Conservation (phyloP, 2,888 invertebrate genomes). For the Dasypolia templi region DNA sequence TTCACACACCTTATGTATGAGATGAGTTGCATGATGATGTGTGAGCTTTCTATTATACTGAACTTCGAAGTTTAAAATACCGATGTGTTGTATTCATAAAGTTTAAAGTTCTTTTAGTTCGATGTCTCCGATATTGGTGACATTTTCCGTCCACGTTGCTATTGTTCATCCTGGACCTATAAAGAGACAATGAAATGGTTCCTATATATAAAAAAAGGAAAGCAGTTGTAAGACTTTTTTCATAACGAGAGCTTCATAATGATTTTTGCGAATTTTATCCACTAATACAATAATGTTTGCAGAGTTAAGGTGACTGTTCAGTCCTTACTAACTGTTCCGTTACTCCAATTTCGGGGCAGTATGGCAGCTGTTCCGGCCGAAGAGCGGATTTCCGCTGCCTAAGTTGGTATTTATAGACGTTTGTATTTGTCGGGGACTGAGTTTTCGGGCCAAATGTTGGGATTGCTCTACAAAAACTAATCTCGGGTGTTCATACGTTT, state of each 20-base stretch:
- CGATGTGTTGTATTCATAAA: too few species aligned
- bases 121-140: not conserved
- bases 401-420: slow-evolving; percentile 58
- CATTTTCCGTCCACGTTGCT: not conserved
- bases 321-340: slow-evolving; percentile 33
- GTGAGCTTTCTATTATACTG: too few species aligned
- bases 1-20: too few species aligned
- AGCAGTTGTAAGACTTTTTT: not conserved
- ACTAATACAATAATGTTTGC: slow-evolving; percentile 17
- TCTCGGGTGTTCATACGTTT: slow-evolving; percentile 28
- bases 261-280: not conserved
- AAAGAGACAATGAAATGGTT: not conserved
- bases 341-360: slow-evolving; percentile 42
- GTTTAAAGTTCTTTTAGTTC: not conserved
- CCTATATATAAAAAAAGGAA: not conserved
- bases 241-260: not conserved
- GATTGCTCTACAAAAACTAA: slow-evolving; percentile 42
- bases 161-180: not conserved
- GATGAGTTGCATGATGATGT: not conserved
- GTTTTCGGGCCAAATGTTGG: slow-evolving; percentile 43
- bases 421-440: slow-evolving; percentile 51
- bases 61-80: too few species aligned
- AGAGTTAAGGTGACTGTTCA: slow-evolving; percentile 2
- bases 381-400: slow-evolving; percentile 65
- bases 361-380: slow-evolving; percentile 50